Evolutionary conservation across 1,140 invertebrate species (phyloP).

Genomic region (Tribolium madens): DNA sequence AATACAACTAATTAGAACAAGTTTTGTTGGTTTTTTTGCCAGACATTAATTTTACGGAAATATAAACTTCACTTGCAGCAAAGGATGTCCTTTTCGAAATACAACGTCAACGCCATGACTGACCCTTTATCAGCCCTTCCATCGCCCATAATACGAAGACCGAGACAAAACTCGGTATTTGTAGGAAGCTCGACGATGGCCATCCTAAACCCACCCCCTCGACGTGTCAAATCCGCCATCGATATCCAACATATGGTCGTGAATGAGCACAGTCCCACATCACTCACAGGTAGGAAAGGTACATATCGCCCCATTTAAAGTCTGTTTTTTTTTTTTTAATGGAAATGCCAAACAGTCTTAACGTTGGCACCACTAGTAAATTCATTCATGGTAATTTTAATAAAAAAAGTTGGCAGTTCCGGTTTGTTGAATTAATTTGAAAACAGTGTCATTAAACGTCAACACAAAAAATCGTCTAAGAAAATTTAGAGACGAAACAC

Average conservation of each 20-base stretch:
- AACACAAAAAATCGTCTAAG: too few species aligned
- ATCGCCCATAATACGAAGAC: slow-evolving; percentile 66
- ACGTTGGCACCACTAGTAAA: too few species aligned
- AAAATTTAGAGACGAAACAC: too few species aligned
- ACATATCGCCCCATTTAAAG: slow-evolving; percentile 32
- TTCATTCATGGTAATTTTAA: too few species aligned
- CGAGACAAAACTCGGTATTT: slow-evolving; percentile 86
- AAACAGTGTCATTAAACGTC: too few species aligned
- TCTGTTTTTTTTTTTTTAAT: too few species aligned
- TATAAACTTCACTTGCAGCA: slow-evolving; percentile 67
- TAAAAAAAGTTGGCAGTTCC: too few species aligned
- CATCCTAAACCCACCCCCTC: slow-evolving; percentile 72
- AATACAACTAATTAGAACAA: background rate
- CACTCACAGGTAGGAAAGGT: slow-evolving; percentile 58
- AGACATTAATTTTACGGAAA: background rate
- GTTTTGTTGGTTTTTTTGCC: background rate
- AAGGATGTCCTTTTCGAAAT: slow-evolving; percentile 75
- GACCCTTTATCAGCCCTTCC: slow-evolving; percentile 65
- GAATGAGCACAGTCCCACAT: slow-evolving; percentile 57
- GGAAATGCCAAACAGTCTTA: too few species aligned
- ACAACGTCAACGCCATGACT: slow-evolving; percentile 74
- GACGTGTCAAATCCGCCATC: slow-evolving; percentile 84
- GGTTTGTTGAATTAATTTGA: too few species aligned
- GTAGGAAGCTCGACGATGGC: slow-evolving; percentile 77
- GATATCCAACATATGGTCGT: slow-evolving; percentile 81